Evolutionary conservation across 2,888 invertebrate genomes (phyloP), one percentile per base, ranked within the genome.

Genomic region (Lithophane ornitopus): DNA sequence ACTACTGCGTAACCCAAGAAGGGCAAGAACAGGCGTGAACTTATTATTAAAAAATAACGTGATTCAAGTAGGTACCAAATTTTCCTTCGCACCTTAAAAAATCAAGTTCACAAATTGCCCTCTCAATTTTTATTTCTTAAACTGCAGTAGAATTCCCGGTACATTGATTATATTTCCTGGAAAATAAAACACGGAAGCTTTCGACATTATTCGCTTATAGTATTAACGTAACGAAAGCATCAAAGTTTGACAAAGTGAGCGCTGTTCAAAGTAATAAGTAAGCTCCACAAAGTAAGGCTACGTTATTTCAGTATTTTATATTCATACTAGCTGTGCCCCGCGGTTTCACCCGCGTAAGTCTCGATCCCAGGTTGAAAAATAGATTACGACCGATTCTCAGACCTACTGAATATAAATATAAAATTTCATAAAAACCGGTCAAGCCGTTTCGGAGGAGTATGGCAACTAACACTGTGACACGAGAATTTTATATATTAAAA

Each of bases 241-340:
- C 44, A 61, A 72, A 67, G 22, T 81, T 78, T 76, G 44, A 56
- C 62, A 71, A 80, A 70, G 63, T 68, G 34, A 62, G 26, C 56
- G 44, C 59, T 14, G 78, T 65, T 34, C 46, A 63, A 83, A 83
- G 54, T 67, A 67, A 72, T 70, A 67, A 66, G 59, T 69, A 69
- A 68, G 49, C 68, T 12, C 41, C 46, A 61, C 49, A 69, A 77
- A 71, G 12, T 61, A 46, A 65, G 59, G 34, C 54, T 28, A 70
- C 39, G 52, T 41, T 63, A 68, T 65, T 82, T 65, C 56, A 56
- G 28, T 56, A 49, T 68, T 68, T 44, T 61, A 26, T 68, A n/a
- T n/a, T n/a, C n/a, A n/a, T n/a, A n/a, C n/a, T n/a, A n/a, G n/a
- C n/a, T n/a, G n/a, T n/a, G n/a, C n/a, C n/a, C n/a, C n/a, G n/a